A percentile compares a stretch with the other conserved stretches of the same genome.
phyloP scores from a whole-genome alignment of 2,797 vertebrate genomes.

The Numenius phaeopus region DNA sequence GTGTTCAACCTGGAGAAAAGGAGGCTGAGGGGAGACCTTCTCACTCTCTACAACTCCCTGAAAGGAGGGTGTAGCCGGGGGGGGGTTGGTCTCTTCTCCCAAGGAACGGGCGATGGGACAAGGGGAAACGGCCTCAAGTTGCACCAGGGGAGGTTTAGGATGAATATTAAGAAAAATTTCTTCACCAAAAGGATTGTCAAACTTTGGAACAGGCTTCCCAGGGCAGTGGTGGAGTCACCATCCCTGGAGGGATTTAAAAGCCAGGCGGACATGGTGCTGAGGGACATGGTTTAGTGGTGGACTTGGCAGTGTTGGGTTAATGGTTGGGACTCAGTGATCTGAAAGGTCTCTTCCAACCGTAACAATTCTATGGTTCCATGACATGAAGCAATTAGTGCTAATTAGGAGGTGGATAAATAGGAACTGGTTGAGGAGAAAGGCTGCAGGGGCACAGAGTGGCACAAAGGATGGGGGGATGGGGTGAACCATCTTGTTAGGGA shows the following conservation, averaged over 20 bases:
- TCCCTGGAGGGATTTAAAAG: neutral
- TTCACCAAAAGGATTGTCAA: neutral
- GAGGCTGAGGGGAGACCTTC: neutral
- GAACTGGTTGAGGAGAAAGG: neutral
- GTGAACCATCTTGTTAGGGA: neutral
- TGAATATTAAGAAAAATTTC: neutral
- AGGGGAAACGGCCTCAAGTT: neutral
- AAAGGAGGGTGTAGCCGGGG: neutral
- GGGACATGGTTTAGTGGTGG: neutral
- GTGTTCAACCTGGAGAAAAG: neutral
- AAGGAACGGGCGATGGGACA: neutral
- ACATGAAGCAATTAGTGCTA: neutral
- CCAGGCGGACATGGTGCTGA: neutral
- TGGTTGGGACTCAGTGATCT: neutral
- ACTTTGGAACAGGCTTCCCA: neutral
- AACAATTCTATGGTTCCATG: neutral
- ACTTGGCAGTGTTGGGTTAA: neutral
- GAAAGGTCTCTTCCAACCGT: neutral
- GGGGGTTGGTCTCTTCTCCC: neutral
- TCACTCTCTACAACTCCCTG: neutral
- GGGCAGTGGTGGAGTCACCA: neutral
- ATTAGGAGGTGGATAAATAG: neutral
- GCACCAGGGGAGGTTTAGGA: neutral
- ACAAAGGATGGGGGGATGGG: neutral
- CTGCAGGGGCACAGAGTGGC: neutral